These are phyloP conservation scores for Orestias chungarensis DNA, from an alignment of 2,797 vertebrate species.

Conservation along the genomic window DNA sequence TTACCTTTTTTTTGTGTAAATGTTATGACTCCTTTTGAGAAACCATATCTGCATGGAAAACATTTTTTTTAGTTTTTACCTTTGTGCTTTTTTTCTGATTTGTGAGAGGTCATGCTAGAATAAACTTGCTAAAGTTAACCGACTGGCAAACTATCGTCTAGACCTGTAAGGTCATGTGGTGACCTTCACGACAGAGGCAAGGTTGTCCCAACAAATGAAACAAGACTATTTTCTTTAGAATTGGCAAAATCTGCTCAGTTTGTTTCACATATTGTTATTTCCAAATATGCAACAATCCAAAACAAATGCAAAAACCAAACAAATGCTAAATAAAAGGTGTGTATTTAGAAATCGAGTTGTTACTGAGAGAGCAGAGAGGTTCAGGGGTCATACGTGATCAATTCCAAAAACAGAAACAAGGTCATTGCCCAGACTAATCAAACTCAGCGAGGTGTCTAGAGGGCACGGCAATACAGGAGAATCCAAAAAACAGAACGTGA, in stretches of 20 bases:
- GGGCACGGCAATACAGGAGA: no score
- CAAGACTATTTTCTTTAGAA: background rate
- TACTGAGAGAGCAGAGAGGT: no score
- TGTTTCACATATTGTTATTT: background rate
- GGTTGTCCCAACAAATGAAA: background rate
- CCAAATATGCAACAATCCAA: no score
- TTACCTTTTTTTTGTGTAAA: background rate
- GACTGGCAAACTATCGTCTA: background rate
- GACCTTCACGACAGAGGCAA: background rate
- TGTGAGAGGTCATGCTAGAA: background rate
- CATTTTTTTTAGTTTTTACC: background rate
- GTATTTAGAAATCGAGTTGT: no score
- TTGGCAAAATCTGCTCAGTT: background rate
- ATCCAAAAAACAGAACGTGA: no score
- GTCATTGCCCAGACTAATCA: no score
- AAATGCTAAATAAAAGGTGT: no score
- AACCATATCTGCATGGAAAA: background rate
- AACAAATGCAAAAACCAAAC: no score
- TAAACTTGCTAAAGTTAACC: background rate
- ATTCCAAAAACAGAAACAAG: no score
- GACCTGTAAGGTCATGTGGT: no score
- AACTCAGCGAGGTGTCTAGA: no score
- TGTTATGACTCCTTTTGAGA: slow-evolving; percentile 8
- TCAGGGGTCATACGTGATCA: no score
- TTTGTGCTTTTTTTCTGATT: background rate